phyloP scores from a whole-genome alignment of 2,113 vertebrate genomes.

The Cyanoderma ruficeps region DNA sequence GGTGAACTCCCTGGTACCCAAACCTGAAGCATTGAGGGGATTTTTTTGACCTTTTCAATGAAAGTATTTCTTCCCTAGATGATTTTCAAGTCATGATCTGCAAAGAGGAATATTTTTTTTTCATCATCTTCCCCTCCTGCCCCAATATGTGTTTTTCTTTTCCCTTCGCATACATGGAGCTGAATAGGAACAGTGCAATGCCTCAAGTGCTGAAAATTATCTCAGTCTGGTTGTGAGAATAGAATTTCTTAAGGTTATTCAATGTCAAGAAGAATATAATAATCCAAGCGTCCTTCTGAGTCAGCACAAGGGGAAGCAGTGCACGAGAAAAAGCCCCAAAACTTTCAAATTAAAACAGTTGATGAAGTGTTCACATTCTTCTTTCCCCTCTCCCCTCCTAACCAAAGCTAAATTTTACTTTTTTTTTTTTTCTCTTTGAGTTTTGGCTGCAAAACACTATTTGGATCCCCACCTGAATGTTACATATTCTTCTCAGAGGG shows the following conservation, averaged over 20 bases:
- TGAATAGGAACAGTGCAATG: not conserved
- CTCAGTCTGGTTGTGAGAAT: not conserved
- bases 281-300: not conserved
- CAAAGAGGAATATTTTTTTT: not conserved
- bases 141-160: not conserved
- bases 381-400: not conserved
- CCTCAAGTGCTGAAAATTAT: not conserved
- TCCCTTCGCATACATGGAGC: not conserved
- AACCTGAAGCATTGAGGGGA: not conserved
- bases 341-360: not conserved
- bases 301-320: not conserved
- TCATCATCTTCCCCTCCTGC: accelerated
- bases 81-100: not conserved
- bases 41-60: not conserved
- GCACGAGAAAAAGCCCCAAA: not conserved
- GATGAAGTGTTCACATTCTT: not conserved
- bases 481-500: not conserved
- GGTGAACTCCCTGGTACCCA: not conserved
- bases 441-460: not conserved
- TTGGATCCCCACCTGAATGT: not conserved
- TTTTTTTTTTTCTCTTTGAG: not conserved
- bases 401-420: not conserved
- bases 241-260: not conserved
- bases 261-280: not conserved
- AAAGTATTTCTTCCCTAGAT: not conserved